Base-by-base conservation (phyloP, 2,888 invertebrate genomes). In the Latheticus oryzae region DNA sequence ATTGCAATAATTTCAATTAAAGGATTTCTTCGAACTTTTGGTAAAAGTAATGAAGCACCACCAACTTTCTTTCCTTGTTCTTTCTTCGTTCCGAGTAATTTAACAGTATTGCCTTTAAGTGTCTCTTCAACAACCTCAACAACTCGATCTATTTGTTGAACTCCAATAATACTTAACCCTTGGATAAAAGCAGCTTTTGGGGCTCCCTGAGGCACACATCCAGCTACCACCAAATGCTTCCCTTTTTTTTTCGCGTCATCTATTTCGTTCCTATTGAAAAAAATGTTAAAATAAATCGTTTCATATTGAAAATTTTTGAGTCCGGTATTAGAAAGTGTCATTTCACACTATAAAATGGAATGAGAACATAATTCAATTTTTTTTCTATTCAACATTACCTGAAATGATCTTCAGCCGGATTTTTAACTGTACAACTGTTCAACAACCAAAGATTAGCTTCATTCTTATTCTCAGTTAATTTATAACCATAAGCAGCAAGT, bases 71-170 rank as follows among this genome's bases (percentile, higher is more conserved):
- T 87, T 0, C 90, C 93, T 30, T 85, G 84, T 2, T 80, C 80
- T 60, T 91, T 95, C 71, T 95, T 96, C 64, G 88, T 88, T n/a
- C 91, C 91, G 3, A 94, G 48, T 24, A 74, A 58, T 63, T 68
- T 73, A 1, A 76, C 75, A 16, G 70, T 73, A 56, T 76, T 74
- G 81, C 94, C 97, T 84, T 97, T 97, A 0, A 99, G 78, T 0
- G 97, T 96, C 79, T 99, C 97, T 76, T 98, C 98, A 0, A 99
- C 97, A 0, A 98, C 95, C 80, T 98, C 97, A 0, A 97, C 93
- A 1, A 99, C 93, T 58, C 97, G 83, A 76, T 99, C 97, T 58
- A 99, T 98, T 81, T 99, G 98, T 72, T 98, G 97, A 0, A 98
- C 97, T 0, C 98, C 98, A n/a, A 99, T 90, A 1, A 97, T 86